Evolutionary conservation across 2,797 vertebrate species (phyloP), one percentile per base, ranked within the genome.

Genomic region (Menidia menidia): DNA sequence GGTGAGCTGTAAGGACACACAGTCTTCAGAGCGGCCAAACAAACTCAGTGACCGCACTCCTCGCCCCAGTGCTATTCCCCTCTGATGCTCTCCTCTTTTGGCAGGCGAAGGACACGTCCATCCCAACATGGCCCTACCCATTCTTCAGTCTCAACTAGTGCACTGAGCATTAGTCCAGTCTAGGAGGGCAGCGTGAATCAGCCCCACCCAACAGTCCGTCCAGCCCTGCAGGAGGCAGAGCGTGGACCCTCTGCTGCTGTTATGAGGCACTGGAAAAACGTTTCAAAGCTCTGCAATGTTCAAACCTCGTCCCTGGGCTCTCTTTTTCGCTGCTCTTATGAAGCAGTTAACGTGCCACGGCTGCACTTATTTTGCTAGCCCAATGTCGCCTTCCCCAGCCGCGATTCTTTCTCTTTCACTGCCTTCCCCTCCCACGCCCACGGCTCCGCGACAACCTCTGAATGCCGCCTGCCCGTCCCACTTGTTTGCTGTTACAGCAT

Each of bases 221-320:
- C 71, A 55, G 53, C 77, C 68, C 74, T 67, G 78, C 81, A 85
- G 82, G 80, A 82, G 80, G 75, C 64, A 81, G 76, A 71, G 70
- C n/a, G 6, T 50, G 50, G 69, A 77, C 65, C 64, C 66, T 79
- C 59, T 16, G 50, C 70, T 73, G 69, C 66, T 79, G 75, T 68
- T 63, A 58, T 78, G 65, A 86, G 87, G 71, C 69, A 74, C 75
- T 78, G 77, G 81, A 82, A 89, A 84, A 82, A 25, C 25, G 68
- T 83, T 91, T 86, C 73, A 87, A 69, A 71, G 75, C 72, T 61
- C 68, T 41, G 78, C 79, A 81, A 84, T 87, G 77, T 77, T 82
- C 35, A 39, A 72, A 78, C 74, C 57, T 80, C 44, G 72, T 53
- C 71, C 57, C 53, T 61, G 42, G 68, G 66, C 57, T 69, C 19